Percentiles rank a stretch among this genome's conserved stretches.
These are phyloP conservation scores for Drosophila tanythrix DNA, from an alignment of 2,888 invertebrate species.

Conservation along the genomic window DNA sequence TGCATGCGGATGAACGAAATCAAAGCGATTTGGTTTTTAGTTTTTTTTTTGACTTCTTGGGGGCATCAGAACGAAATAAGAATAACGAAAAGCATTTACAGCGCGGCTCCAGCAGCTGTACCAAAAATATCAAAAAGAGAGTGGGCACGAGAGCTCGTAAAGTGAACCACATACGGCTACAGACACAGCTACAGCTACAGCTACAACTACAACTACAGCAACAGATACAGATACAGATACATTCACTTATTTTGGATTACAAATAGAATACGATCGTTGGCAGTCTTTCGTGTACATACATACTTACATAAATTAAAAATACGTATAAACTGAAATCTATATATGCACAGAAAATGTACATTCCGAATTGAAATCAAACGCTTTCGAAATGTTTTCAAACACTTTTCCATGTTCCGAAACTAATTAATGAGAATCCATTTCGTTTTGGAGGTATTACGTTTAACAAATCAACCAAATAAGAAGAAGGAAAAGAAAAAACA, in stretches of 20 bases:
- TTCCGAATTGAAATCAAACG: slow-evolving; percentile 14
- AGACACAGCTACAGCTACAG: slow-evolving; percentile 31
- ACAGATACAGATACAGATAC: slow-evolving; percentile 47
- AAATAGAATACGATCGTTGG: slow-evolving; percentile 79
- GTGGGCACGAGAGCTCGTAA: slow-evolving; percentile 66
- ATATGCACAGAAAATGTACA: slow-evolving; percentile 1
- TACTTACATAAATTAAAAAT: slow-evolving; percentile 67
- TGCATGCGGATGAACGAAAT: slow-evolving; percentile 1
- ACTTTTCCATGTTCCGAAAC: slow-evolving; percentile 10
- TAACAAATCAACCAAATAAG: background rate
- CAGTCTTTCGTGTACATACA: slow-evolving; percentile 41
- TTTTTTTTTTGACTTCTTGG: slow-evolving; percentile 16
- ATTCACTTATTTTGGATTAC: slow-evolving; percentile 76
- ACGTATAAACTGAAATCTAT: slow-evolving; percentile 1
- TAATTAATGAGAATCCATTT: slow-evolving; percentile 37
- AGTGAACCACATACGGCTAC: slow-evolving; percentile 69
- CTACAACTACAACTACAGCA: slow-evolving; percentile 17
- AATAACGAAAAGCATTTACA: slow-evolving; percentile 58
- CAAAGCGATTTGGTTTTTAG: slow-evolving; percentile 27
- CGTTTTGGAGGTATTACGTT: background rate
- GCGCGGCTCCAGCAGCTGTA: slow-evolving; percentile 65
- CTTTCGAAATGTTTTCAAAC: slow-evolving; percentile 12
- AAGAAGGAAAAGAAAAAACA: background rate
- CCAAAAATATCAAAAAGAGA: slow-evolving; percentile 58
- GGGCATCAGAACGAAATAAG: slow-evolving; percentile 28